Conservation (phyloP, 1,140 invertebrate species). For the Drosophila parabipectinata region DNA sequence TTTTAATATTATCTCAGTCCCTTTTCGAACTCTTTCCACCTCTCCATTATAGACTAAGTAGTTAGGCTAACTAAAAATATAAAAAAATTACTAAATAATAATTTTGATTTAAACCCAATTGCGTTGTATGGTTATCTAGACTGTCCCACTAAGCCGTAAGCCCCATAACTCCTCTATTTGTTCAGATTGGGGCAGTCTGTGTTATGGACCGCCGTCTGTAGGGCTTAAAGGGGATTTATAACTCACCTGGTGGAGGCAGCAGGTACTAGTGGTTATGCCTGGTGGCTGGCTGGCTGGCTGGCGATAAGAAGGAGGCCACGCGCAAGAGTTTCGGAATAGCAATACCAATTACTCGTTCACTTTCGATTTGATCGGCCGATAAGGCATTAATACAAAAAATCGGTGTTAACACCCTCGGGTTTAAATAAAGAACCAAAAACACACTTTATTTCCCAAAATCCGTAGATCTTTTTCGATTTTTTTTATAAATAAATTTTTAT, state of each 20-base stretch:
- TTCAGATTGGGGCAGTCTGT: no score
- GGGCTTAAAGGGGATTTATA: not conserved
- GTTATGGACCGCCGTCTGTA: no score
- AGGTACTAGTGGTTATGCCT: no score
- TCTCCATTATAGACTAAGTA: no score
- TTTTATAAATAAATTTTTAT: slow-evolving; percentile 14
- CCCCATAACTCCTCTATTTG: not conserved
- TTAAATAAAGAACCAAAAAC: slow-evolving; percentile 45
- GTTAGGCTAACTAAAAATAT: no score
- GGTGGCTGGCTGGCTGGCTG: not conserved
- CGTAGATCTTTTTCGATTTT: slow-evolving; percentile 34
- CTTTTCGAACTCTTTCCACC: no score
- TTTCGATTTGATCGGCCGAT: slow-evolving; percentile 64
- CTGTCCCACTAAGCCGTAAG: not conserved
- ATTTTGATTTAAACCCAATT: not conserved
- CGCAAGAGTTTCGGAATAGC: slow-evolving; percentile 31
- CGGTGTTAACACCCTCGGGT: slow-evolving; percentile 23
- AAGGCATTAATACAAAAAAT: slow-evolving; percentile 31
- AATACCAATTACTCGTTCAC: slow-evolving; percentile 61
- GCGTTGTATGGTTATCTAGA: no score
- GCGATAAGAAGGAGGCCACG: slow-evolving; percentile 42
- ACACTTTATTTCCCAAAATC: slow-evolving; percentile 45
- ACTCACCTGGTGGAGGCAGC: slow-evolving; percentile 37
- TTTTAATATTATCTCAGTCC: no score
- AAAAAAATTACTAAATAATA: no score